Conservation (phyloP, 2,797 vertebrate genomes). For the Coccyzus lansbergi region DNA sequence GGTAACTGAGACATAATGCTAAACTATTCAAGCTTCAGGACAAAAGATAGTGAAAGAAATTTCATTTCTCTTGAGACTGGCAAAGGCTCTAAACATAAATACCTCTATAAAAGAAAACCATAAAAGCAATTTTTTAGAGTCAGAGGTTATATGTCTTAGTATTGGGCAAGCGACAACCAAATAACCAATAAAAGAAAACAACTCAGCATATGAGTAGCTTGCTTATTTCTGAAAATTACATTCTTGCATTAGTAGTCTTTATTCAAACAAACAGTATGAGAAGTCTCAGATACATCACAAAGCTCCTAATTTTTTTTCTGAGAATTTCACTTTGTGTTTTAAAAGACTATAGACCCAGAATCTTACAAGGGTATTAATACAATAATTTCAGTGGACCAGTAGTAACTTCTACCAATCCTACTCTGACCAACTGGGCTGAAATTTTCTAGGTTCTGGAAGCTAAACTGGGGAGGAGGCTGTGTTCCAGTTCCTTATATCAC, state of each 20-base stretch:
- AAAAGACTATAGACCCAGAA: not conserved
- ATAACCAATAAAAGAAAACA: conserved; percentile 1
- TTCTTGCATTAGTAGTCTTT: not conserved
- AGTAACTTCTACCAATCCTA: not conserved
- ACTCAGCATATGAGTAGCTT: not conserved
- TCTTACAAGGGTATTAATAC: accelerated
- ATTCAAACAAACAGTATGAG: not conserved
- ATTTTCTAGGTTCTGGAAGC: not conserved
- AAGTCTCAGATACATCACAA: not conserved
- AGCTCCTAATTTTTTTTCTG: not conserved
- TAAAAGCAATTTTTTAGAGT: conserved; percentile 27
- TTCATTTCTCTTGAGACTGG: conserved; percentile 30
- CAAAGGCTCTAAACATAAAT: conserved; percentile 40
- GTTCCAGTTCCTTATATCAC: not conserved
- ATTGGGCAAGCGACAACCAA: not conserved
- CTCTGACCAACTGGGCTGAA: not conserved
- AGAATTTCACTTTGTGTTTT: not conserved
- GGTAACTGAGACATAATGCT: not conserved
- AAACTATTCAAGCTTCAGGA: conserved; percentile 22
- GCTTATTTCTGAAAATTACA: not conserved
- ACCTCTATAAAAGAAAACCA: conserved; percentile 14
- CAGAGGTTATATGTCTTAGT: not conserved
- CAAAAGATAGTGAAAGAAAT: conserved; percentile 27
- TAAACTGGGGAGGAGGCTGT: accelerated
- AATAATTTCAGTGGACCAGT: not conserved